Evolutionary conservation across 1,140 invertebrate species (phyloP), one percentile per base, ranked within the genome.

Genomic region (Eriosoma lanigerum): DNA sequence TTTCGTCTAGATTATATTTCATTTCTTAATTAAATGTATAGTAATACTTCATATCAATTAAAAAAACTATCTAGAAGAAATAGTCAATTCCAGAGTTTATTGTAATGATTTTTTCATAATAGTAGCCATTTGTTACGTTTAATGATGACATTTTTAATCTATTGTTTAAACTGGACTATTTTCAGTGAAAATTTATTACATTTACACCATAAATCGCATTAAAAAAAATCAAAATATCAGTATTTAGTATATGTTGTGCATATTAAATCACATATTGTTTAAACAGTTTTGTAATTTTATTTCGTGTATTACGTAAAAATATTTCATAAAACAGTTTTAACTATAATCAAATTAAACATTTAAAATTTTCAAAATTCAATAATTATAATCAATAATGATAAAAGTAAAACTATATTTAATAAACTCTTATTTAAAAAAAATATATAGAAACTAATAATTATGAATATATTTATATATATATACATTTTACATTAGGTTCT

Each of bases 71-170:
- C n/a, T 15, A 21, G 38, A 68, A 68, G 46, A 64, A 46, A 68
- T 46, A 68, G 64, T 68, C 32, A 68, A 68, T 68, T 68, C 32
- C 10, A 1, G 38, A 46, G 46, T 10, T 46, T 12, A 12, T 68
- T 10, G 32, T 68, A 68, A 68, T 68, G 32, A 46, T 13, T 21
- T 68, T 46, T 46, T 68, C n/a, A 24, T 68, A 68, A 68, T 46
- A 6, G 12, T 68, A 68, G 38, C n/a, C 64, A 68, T 68, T 68
- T 21, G 64, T 46, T 68, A 46, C n/a, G 13, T 68, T 46, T 46
- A 68, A 68, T 68, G 38, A 68, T 68, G 64, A 68, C 64, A 46
- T 46, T 68, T 62, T 68, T 46, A 68, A 68, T 38, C 64, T 46
- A 68, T 68, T 68, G 64, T 68, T 68, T 46, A 46, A 46, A 68